A percentile compares a stretch with the other conserved stretches of the same genome.
Conservation (phyloP, 2,797 vertebrate genomes). For the Pipistrellus nathusii region DNA sequence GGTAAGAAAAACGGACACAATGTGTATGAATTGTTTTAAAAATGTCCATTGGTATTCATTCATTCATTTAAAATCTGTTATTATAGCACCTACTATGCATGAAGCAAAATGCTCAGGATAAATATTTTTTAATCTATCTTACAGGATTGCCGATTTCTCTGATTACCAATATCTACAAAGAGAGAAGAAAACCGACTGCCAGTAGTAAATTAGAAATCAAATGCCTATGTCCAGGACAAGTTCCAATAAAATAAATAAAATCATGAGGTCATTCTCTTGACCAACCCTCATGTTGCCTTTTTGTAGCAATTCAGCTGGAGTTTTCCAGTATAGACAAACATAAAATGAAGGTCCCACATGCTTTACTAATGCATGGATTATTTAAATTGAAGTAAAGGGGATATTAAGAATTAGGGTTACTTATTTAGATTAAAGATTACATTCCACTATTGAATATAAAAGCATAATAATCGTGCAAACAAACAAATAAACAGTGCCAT, state of each 20-base stretch:
- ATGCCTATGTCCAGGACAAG: background rate
- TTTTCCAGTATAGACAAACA: constrained; percentile 33
- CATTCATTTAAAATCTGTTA: constrained; percentile 26
- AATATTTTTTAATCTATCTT: constrained; percentile 35
- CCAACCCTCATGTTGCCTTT: background rate
- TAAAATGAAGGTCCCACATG: constrained; percentile 12
- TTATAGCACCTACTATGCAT: constrained; percentile 30
- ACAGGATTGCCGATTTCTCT: background rate
- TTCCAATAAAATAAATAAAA: constrained; percentile 29
- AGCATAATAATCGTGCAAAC: background rate
- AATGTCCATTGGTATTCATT: background rate
- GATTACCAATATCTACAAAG: background rate
- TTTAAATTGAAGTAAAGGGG: constrained; percentile 11
- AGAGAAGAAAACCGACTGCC: background rate
- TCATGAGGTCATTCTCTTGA: background rate
- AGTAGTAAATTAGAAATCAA: constrained; percentile 26
- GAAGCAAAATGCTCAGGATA: constrained; percentile 17
- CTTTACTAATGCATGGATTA: background rate
- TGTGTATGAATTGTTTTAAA: background rate
- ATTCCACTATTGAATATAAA: constrained; percentile 56
- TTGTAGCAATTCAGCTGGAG: background rate
- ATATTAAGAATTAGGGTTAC: constrained; percentile 39
- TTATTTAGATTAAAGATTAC: constrained; percentile 45
- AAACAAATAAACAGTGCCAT: background rate
- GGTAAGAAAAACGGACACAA: background rate